Evolutionary conservation across 2,888 invertebrate species (phyloP).

Genomic region (Andrena bicolor): DNA sequence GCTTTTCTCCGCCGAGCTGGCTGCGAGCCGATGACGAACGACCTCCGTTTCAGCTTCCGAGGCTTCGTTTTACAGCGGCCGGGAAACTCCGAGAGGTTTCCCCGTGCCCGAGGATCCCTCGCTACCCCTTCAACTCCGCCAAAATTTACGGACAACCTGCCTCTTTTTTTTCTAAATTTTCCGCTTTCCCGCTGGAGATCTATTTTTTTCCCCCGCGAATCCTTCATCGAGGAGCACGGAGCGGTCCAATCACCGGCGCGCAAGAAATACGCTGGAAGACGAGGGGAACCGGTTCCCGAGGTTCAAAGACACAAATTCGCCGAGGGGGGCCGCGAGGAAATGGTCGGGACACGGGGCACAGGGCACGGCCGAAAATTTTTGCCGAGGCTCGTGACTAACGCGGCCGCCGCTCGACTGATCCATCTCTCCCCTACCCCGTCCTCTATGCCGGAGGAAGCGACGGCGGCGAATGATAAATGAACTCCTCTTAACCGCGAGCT

Average conservation of each 20-base stretch:
- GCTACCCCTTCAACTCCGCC: background rate
- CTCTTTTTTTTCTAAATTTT: background rate
- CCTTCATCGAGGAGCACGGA: too few species aligned
- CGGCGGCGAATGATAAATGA: constrained; percentile 82
- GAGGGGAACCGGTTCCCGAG: constrained; percentile 36
- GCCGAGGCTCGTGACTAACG: constrained; percentile 62
- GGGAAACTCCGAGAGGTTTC: constrained; percentile 28
- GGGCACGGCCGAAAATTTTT: constrained; percentile 41
- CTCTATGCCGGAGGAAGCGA: constrained; percentile 52
- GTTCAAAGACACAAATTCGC: constrained; percentile 46
- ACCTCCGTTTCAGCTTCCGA: constrained; percentile 47
- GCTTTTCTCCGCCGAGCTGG: constrained; percentile 55
- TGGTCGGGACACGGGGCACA: background rate
- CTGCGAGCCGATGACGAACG: constrained; percentile 64
- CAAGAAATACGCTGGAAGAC: background rate
- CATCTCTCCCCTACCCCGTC: background rate
- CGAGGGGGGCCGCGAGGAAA: constrained; percentile 27
- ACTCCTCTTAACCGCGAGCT: constrained; percentile 82
- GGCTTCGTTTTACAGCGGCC: constrained; percentile 31
- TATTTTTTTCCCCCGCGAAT: too few species aligned
- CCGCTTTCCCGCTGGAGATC: background rate
- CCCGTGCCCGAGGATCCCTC: background rate
- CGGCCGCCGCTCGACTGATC: constrained; percentile 39
- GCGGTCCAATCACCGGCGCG: background rate
- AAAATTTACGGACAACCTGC: too few species aligned